These are phyloP conservation scores for Nomada flava DNA, from an alignment of 2,888 invertebrate genomes.

Conservation along the genomic window DNA sequence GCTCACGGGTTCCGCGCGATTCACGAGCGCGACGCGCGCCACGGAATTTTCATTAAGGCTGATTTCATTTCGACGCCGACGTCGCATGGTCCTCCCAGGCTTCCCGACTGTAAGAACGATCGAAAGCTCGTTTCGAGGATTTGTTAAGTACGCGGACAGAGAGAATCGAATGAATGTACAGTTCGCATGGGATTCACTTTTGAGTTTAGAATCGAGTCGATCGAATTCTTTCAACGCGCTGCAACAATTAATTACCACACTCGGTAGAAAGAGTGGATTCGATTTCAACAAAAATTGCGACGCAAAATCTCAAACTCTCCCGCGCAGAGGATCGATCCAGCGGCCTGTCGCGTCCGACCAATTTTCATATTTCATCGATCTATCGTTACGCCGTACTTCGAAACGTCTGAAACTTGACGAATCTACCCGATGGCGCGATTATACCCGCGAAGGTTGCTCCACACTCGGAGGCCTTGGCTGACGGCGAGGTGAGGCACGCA, in stretches of 20 bases:
- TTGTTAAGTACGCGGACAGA: background rate
- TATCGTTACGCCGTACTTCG: background rate
- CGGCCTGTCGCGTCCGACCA: too few species aligned
- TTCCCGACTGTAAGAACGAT: constrained; percentile 1
- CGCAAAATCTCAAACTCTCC: background rate
- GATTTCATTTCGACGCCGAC: constrained; percentile 61
- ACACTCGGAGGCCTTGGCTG: constrained; percentile 30
- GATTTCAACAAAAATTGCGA: background rate
- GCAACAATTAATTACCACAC: too few species aligned
- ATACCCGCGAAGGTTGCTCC: constrained; percentile 31
- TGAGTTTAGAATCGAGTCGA: too few species aligned
- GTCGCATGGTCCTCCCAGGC: constrained; percentile 16
- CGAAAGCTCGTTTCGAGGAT: background rate
- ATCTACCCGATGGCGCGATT: constrained; percentile 19
- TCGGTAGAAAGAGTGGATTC: too few species aligned
- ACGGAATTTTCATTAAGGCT: constrained; percentile 67
- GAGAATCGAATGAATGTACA: background rate
- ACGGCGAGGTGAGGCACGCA: background rate
- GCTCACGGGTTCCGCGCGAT: constrained; percentile 53
- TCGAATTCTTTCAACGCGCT: too few species aligned
- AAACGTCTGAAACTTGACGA: background rate
- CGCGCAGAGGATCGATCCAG: background rate
- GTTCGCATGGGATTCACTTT: background rate
- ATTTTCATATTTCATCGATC: background rate
- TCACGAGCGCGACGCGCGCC: constrained; percentile 50